Evolutionary conservation across 2,797 vertebrate genomes (phyloP).

Genomic region (Typhlichthys subterraneus): DNA sequence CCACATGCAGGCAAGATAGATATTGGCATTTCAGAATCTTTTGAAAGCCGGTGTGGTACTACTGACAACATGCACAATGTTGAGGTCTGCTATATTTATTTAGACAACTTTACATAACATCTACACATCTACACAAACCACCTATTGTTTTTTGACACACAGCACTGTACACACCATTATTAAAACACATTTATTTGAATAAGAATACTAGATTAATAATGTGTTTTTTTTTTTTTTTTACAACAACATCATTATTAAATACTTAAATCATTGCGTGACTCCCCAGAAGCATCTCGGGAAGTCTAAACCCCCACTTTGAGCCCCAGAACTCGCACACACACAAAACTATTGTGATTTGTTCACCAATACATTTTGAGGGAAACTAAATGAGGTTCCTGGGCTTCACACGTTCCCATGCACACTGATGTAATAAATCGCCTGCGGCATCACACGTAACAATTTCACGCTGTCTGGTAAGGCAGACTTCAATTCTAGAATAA

Average conservation of each 20-base stretch:
- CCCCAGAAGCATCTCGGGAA: too few relatives aligned
- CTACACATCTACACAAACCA: too few relatives aligned
- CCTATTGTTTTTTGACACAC: too few relatives aligned
- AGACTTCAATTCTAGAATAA: constrained; percentile 46
- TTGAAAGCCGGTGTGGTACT: constrained; percentile 1
- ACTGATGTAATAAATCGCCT: constrained; percentile 41
- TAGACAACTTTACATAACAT: too few relatives aligned
- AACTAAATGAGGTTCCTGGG: constrained; percentile 32
- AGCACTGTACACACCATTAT: too few relatives aligned
- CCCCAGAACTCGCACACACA: constrained; percentile 20
- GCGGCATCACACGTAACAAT: constrained; percentile 51
- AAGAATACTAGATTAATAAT: too few relatives aligned
- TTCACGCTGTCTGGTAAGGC: constrained; percentile 58
- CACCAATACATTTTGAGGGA: constrained; percentile 36
- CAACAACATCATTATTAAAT: too few relatives aligned
- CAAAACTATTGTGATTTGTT: constrained; percentile 40
- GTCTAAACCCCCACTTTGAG: too few relatives aligned
- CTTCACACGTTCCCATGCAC: constrained; percentile 24
- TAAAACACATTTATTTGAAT: too few relatives aligned
- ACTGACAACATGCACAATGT: not conserved
- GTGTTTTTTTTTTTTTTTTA: too few relatives aligned
- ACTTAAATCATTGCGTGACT: too few relatives aligned
- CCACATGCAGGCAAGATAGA: constrained; percentile 36
- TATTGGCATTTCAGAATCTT: constrained; percentile 6
- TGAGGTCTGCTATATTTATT: too few relatives aligned